phyloP scores from a whole-genome alignment of 2,888 invertebrate genomes.

The Tinea trinotella region DNA sequence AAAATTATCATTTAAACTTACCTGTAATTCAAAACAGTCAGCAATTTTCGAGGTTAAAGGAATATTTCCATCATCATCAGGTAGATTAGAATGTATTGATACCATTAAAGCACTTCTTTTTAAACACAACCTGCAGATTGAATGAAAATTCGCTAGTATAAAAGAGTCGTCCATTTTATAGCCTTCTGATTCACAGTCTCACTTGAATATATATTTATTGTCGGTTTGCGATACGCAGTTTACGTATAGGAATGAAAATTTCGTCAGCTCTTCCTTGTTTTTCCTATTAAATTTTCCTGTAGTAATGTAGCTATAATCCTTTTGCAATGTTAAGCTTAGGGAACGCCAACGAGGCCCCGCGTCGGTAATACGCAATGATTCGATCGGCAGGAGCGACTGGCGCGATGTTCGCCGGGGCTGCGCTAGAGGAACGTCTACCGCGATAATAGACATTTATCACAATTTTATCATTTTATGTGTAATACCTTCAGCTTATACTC shows the following conservation, averaged over 20 bases:
- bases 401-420: constrained; percentile 68
- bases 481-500: background rate
- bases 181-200: constrained; percentile 8
- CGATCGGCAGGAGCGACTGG: constrained; percentile 68
- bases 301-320: background rate
- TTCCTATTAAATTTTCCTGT: background rate
- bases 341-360: constrained; percentile 30
- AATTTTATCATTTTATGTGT: background rate
- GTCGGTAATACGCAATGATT: constrained; percentile 59
- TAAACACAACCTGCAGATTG: constrained; percentile 78
- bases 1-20: constrained; percentile 26
- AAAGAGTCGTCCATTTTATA: constrained; percentile 66
- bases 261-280: background rate
- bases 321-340: background rate
- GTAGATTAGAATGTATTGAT: constrained; percentile 74
- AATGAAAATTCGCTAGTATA: constrained; percentile 73
- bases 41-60: constrained; percentile 68
- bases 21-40: constrained; percentile 69
- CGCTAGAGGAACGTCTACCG: constrained; percentile 56
- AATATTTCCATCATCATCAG: constrained; percentile 57
- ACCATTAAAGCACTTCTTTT: constrained; percentile 74
- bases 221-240: background rate
- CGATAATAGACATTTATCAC: background rate
- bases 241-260: background rate
- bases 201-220: constrained; percentile 7